Base-by-base conservation (phyloP, 2,797 vertebrate species). In the Gallinago nigripennis region DNA sequence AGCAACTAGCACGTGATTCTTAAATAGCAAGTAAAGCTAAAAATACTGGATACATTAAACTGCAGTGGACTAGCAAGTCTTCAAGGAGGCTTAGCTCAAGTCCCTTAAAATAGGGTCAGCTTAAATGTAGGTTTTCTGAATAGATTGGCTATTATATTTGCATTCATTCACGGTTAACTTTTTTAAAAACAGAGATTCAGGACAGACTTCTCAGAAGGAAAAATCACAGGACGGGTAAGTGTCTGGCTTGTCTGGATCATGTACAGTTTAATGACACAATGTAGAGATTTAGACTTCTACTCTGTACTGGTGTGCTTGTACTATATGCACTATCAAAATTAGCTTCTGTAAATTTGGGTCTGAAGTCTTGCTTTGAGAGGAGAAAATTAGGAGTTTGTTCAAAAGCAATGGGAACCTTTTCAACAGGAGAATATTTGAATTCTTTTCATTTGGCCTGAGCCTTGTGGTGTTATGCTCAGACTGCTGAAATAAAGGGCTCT, bases 201-300 rank as follows among this genome's bases (percentile, higher is more conserved):
- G 97, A 99, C 99, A 90, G 99, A 99, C 97, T 99, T 99, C 98
- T 98, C 99, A 33, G 99, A 99, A 96, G 99, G 99, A 81, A 99
- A 99, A 98, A 99, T 99, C 97, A 99, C 99, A 86, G 99, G 99
- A 98, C 98, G 99, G 97, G 99, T 98, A 97, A 99, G 99, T 99
- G 96, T 96, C 86, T 96, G 88, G 39, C 79, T 77, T 86, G 46
- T 68, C 35, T 95, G 41, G 16, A 56, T 85, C 51, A 3, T 20
- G 5, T 70, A 18, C 4, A 8, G 3, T 64, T 79, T 83, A 82
- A 71, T 66, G 12, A 79, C 63, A 28, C 57, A 1, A 41, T 68
- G 20, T 70, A 28, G 72, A 92, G 48, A 37, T 30, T 80, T 77
- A 70, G 51, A 45, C 25, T 75, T 81, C 30, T 73, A 4, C 50